Percentiles rank a stretch among this genome's conserved stretches.
phyloP scores from a whole-genome alignment of 2,113 vertebrate species.

The Pygoscelis adeliae region DNA sequence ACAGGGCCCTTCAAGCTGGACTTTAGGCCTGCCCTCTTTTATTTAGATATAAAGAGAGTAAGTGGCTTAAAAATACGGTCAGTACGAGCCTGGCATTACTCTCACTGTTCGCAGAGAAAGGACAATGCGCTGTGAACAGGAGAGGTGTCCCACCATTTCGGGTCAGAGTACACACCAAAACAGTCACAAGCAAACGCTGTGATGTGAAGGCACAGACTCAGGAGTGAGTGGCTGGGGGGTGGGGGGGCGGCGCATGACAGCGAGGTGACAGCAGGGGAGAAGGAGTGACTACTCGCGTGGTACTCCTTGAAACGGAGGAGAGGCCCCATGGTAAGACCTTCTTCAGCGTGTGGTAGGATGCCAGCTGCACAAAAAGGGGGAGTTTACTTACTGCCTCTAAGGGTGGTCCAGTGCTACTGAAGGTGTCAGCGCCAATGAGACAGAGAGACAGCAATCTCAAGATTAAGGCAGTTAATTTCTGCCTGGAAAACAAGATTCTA shows the following conservation, averaged over 20 bases:
- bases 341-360: background rate
- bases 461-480: background rate
- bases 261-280: background rate
- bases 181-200: background rate
- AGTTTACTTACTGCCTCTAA: background rate
- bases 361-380: background rate
- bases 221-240: rapidly evolving
- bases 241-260: rapidly evolving
- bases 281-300: background rate
- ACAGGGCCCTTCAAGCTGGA: background rate
- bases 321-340: background rate
- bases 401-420: background rate
- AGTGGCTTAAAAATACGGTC: background rate
- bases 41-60: background rate
- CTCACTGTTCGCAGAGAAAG: background rate
- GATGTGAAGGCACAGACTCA: background rate
- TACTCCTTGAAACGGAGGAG: background rate
- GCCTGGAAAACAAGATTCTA: background rate
- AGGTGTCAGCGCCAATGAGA: background rate
- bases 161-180: background rate
- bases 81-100: background rate
- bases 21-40: background rate
- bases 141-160: background rate
- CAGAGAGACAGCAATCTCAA: background rate
- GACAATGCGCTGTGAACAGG: background rate